Base-by-base conservation (phyloP, 2,797 vertebrate genomes). In the Enteromius afrohamiltoni region DNA sequence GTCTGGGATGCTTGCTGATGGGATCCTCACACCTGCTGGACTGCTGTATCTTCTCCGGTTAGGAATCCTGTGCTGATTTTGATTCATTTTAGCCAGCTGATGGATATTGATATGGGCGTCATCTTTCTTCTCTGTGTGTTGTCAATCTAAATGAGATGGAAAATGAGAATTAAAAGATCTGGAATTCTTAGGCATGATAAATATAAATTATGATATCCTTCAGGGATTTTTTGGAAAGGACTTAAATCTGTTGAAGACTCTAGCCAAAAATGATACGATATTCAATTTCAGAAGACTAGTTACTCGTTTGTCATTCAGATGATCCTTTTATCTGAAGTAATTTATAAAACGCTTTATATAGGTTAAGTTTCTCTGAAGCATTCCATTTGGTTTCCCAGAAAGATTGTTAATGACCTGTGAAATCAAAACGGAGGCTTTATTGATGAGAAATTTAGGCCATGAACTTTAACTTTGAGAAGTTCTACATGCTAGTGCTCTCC, bases 271-370 rank as follows among this genome's bases (percentile, higher is more conserved):
- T 40, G 0, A 82, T 82, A 75, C 14, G 31, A 73, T 67, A 82
- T 82, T 75, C 19, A 21, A 76, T 82, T 76, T 82, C 80, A 21
- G 10, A 42, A n/a, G n/a, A 26, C 21, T 31, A 29, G 47, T 55
- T 67, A 40, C 62, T 82, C 73, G 49, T 74, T 74, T 74, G 55
- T 74, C 55, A 74, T 74, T 74, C 64, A 76, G 60, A 51, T 82
- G 60, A 53, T 64, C 55, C 40, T 77, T 77, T 77, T 76, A 60
- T 76, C 53, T 76, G 10, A 76, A 58, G 74, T 76, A 0, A 77
- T 31, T 77, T 45, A 65, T 74, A 37, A 49, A 65, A 26, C 10
- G 65, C 29, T 51, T 65, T 64, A 77, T 55, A 31, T 65, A 76
- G 2, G 10, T 67, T 42, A 11, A 10, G 71, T 53, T 19, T 40